phyloP scores from a whole-genome alignment of 2,888 invertebrate species.

The Hyposoter didymator region DNA sequence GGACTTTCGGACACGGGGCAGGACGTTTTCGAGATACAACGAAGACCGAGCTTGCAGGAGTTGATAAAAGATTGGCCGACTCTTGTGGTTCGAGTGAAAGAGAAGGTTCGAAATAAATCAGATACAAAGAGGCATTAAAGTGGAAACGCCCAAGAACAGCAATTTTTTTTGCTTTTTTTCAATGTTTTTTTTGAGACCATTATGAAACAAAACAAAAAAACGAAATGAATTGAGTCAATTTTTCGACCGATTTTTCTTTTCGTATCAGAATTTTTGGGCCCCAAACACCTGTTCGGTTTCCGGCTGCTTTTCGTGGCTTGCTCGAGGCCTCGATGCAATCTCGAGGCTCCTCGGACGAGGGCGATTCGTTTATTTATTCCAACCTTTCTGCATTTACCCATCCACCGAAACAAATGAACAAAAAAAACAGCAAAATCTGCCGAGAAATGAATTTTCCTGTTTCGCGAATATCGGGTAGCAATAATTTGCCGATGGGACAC shows the following conservation, averaged over 20 bases:
- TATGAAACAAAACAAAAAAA: slow-evolving; percentile 23
- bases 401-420: not conserved
- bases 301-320: slow-evolving; percentile 60
- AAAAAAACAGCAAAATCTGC: not conserved
- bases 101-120: slow-evolving; percentile 86
- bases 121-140: slow-evolving; percentile 56
- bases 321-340: slow-evolving; percentile 60
- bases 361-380: not conserved
- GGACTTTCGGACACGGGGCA: slow-evolving; percentile 85
- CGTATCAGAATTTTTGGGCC: slow-evolving; percentile 54
- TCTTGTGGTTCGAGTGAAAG: slow-evolving; percentile 88
- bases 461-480: not conserved
- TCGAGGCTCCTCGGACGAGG: slow-evolving; percentile 46
- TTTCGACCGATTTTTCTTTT: slow-evolving; percentile 38
- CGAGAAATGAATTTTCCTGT: not conserved
- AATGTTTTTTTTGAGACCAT: slow-evolving; percentile 33
- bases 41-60: slow-evolving; percentile 89
- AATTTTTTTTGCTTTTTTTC: slow-evolving; percentile 60
- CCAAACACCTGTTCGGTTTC: slow-evolving; percentile 63
- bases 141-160: slow-evolving; percentile 48
- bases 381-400: slow-evolving; percentile 21
- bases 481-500: slow-evolving; percentile 48
- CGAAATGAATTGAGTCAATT: slow-evolving; percentile 39
- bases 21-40: slow-evolving; percentile 89
- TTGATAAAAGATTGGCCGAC: slow-evolving; percentile 92